Conservation (phyloP, 2,888 invertebrate genomes). For the Pharmacophagus antenor region DNA sequence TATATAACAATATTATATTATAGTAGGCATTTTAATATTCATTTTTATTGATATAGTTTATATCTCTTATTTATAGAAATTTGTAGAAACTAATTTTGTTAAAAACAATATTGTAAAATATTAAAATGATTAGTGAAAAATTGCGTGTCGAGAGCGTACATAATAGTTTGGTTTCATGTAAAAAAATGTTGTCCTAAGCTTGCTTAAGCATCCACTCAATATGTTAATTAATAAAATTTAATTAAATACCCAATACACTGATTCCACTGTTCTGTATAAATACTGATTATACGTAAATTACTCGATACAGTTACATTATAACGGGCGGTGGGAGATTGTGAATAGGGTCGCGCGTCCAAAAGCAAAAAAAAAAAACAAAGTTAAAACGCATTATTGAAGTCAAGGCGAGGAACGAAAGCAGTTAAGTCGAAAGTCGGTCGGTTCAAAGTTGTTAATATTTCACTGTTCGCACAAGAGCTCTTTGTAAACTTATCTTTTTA, state of each 20-base stretch:
- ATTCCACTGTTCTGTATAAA: constrained; percentile 11
- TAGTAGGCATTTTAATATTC: too few species aligned
- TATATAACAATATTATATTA: too few species aligned
- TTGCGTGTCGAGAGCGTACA: too few species aligned
- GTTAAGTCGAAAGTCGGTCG: constrained; percentile 26
- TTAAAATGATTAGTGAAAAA: too few species aligned
- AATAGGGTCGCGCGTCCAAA: constrained; percentile 28
- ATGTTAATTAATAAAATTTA: too few species aligned
- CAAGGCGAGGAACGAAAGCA: constrained; percentile 24
- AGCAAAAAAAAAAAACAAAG: constrained; percentile 14
- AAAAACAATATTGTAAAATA: too few species aligned
- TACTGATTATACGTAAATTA: constrained; percentile 21
- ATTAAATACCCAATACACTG: neutral
- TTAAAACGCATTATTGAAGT: constrained; percentile 24
- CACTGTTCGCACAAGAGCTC: constrained; percentile 38
- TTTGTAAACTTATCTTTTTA: constrained; percentile 44
- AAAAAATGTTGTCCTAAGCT: too few species aligned
- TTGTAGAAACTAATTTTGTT: too few species aligned
- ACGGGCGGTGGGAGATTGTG: constrained; percentile 26
- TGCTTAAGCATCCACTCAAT: too few species aligned
- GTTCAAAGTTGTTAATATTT: constrained; percentile 28
- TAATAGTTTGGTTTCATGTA: too few species aligned
- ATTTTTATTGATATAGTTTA: too few species aligned
- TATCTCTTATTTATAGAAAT: too few species aligned
- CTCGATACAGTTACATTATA: constrained; percentile 30